Evolutionary conservation across 2,113 vertebrate genomes (phyloP), one percentile per base, ranked within the genome.

Genomic region (Siniperca knerii): DNA sequence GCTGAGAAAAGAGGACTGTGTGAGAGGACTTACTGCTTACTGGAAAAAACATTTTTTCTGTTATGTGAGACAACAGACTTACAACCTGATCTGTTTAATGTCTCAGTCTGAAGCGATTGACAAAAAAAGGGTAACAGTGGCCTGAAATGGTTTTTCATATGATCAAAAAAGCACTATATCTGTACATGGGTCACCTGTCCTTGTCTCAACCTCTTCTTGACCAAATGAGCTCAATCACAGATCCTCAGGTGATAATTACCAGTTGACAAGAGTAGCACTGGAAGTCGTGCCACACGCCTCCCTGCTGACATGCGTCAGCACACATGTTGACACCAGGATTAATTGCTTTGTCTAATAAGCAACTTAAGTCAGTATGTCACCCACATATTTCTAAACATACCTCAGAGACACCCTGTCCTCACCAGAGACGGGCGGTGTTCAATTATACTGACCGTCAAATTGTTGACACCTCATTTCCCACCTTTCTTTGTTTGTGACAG

Each of bases 371-470:
- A 82, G 84, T 67, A 55, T 71, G 72, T 86, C 89, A 76, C 91
- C 90, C 90, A 93, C 89, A 79, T 81, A 78, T 87, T 89, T 88
- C 89, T 90, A 92, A 91, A 93, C 87, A 93, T 89, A 82, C 78
- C 83, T 81, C 68, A 25, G 80, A 77, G 82, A 90, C 77, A 58
- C 21, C 52, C 81, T 9, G 74, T 85, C 87, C 69, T 85, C 85
- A 25, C 4, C 3, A 23, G 40, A 84, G 73, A 85, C 66, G 10
- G 40, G 77, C 61, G 58, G 78, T 73, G 89, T 89, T 90, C 71
- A 88, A 87, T 90, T 92, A 90, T 67, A 77, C 73, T 2, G 75
- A 85, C 37, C n/a, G 16, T 67, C 44, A 80, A 77, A 81, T 46
- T 67, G 55, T 73, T 61, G 82, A 86, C 85, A 90, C 78, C 82